A percentile compares a stretch with the other conserved stretches of the same genome.
These are phyloP conservation scores for Scaptodrosophila latifasciaeformis DNA, from an alignment of 2,888 invertebrate species.

Conservation along the genomic window DNA sequence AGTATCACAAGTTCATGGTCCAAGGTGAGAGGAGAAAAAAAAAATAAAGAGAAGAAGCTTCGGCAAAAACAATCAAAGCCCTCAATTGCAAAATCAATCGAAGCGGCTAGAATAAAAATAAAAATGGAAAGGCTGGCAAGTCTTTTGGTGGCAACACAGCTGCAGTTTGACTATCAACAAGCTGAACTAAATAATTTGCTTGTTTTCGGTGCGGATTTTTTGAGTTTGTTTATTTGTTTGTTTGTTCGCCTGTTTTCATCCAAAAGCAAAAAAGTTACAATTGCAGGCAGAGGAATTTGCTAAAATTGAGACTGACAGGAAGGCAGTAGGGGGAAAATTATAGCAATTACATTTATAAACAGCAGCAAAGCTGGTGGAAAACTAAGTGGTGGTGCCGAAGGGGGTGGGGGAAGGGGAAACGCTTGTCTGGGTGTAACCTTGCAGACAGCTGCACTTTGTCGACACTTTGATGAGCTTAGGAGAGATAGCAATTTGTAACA, in stretches of 20 bases:
- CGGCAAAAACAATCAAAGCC: neutral
- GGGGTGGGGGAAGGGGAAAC: no score
- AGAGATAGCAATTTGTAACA: no score
- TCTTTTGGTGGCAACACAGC: conserved; percentile 13
- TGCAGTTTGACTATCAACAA: conserved; percentile 29
- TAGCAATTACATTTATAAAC: conserved; percentile 42
- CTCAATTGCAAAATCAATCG: neutral
- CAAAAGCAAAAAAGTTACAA: conserved; percentile 33
- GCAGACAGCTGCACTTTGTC: conserved; percentile 48
- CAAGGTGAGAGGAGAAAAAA: conserved; percentile 40
- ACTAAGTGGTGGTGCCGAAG: no score
- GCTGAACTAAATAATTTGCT: conserved; percentile 36
- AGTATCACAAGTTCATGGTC: conserved; percentile 50
- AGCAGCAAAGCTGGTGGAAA: no score
- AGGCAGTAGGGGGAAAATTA: no score
- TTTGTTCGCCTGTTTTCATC: conserved; percentile 18
- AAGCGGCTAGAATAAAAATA: neutral
- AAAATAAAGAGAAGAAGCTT: conserved; percentile 1
- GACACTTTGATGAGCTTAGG: conserved; percentile 56
- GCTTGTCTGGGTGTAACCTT: no score
- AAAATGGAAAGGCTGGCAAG: no score
- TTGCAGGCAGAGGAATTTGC: no score
- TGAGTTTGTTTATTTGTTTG: no score
- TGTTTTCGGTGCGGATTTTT: no score
- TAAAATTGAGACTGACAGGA: no score